A percentile compares a stretch with the other conserved stretches of the same genome.
These are phyloP conservation scores for Stenolophus ochropezus DNA, from an alignment of 2,888 invertebrate species.

Conservation along the genomic window DNA sequence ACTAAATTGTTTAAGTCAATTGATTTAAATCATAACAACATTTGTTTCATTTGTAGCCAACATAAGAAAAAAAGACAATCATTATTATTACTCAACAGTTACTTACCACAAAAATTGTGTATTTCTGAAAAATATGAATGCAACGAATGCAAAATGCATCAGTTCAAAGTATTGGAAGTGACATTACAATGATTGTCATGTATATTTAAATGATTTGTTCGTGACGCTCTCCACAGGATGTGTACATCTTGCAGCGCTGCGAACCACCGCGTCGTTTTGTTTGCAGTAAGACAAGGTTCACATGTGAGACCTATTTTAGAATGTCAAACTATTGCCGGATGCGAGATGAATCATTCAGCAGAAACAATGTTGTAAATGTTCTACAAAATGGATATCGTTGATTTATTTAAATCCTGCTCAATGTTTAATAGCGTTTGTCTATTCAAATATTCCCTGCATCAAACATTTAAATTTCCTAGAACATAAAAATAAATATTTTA, in stretches of 20 bases:
- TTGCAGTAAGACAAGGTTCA: not conserved
- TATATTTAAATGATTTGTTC: not conserved
- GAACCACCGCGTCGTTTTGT: not conserved
- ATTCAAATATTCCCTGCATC: not conserved
- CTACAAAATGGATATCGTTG: slow-evolving; percentile 15
- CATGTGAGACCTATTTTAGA: slow-evolving; percentile 37
- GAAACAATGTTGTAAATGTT: slow-evolving; percentile 26
- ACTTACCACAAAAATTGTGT: too few relatives aligned
- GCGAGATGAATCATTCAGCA: slow-evolving; percentile 17
- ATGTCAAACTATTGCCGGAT: not conserved
- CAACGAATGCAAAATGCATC: too few relatives aligned
- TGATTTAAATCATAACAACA: too few relatives aligned
- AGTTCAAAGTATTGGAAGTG: too few relatives aligned
- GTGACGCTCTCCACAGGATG: not conserved
- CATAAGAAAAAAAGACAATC: too few relatives aligned
- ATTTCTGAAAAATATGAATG: too few relatives aligned
- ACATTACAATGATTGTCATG: not conserved
- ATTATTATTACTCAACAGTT: too few relatives aligned
- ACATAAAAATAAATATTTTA: not conserved
- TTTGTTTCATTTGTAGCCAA: too few relatives aligned
- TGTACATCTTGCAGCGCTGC: not conserved
- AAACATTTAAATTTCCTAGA: not conserved
- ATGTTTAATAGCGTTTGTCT: not conserved
- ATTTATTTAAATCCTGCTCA: slow-evolving; percentile 22
- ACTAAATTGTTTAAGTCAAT: too few relatives aligned